phyloP scores from a whole-genome alignment of 2,113 vertebrate genomes.

The Brienomyrus longianalis region DNA sequence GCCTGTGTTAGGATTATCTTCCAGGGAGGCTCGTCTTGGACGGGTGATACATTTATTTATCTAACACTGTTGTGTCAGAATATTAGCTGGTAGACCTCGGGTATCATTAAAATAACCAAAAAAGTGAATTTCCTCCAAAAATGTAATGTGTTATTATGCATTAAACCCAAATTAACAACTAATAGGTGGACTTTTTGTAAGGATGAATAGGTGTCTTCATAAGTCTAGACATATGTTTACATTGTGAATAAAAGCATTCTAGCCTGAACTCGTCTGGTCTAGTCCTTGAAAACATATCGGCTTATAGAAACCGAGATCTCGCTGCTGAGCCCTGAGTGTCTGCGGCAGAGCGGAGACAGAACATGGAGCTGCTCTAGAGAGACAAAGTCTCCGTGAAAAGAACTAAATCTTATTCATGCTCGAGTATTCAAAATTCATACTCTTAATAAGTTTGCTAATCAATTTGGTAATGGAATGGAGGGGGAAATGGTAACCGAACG shows the following conservation, averaged over 20 bases:
- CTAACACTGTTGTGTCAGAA: neutral
- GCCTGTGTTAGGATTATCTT: neutral
- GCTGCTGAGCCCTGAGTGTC: neutral
- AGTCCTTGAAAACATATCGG: neutral
- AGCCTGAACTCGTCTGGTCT: neutral
- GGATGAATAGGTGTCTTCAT: neutral
- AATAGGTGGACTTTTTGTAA: neutral
- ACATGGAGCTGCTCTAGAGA: neutral
- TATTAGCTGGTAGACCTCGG: neutral
- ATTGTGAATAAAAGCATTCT: neutral
- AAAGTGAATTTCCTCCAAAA: neutral
- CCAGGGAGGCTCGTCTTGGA: neutral
- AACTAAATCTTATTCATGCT: slow-evolving; percentile 3
- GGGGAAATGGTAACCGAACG: neutral
- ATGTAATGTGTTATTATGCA: neutral
- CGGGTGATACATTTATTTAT: neutral
- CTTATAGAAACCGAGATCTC: neutral
- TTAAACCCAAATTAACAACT: neutral
- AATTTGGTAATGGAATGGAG: slow-evolving; percentile 8
- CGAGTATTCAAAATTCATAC: slow-evolving; percentile 12
- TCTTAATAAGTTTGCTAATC: slow-evolving; percentile 13
- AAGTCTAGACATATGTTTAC: slow-evolving; percentile 1
- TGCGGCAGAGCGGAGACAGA: neutral
- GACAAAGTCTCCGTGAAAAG: neutral
- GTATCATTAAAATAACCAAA: neutral